phyloP scores from a whole-genome alignment of 2,888 invertebrate species.

The Pristionchus mayeri region DNA sequence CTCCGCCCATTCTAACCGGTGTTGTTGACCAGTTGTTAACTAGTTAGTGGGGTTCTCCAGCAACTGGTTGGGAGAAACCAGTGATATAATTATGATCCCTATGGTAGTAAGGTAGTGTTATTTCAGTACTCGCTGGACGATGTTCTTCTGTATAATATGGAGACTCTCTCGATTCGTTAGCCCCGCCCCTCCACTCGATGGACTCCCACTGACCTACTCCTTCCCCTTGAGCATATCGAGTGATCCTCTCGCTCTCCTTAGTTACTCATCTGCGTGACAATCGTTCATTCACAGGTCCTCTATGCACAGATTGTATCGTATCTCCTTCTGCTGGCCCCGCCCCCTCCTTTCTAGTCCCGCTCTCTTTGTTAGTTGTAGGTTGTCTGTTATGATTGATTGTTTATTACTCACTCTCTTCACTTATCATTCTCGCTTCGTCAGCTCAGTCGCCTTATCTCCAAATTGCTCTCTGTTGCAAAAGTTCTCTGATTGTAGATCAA shows the following conservation, averaged over 20 bases:
- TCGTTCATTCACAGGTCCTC: neutral
- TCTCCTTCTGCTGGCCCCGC: neutral
- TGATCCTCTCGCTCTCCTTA: neutral
- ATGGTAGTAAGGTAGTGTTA: neutral
- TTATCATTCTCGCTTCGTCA: neutral
- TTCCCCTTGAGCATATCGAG: neutral
- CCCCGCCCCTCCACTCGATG: neutral
- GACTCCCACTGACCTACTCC: conserved; percentile 11
- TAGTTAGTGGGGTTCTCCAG: too few relatives aligned
- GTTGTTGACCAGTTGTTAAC: too few relatives aligned
- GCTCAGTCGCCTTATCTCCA: neutral
- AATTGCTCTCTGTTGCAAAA: neutral
- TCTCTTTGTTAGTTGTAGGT: conserved; percentile 6
- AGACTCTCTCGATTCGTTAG: neutral
- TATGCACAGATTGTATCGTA: conserved; percentile 38
- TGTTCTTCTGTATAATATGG: conserved; percentile 14
- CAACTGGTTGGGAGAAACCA: too few relatives aligned
- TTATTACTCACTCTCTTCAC: neutral
- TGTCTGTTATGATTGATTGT: conserved; percentile 38
- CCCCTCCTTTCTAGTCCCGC: neutral
- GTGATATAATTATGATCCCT: too few relatives aligned
- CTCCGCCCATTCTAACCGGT: too few relatives aligned
- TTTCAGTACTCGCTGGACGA: conserved; percentile 22
- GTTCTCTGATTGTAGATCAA: neutral
- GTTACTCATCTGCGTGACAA: conserved; percentile 6